Percentiles rank a stretch among this genome's conserved stretches.
phyloP scores from a whole-genome alignment of 2,888 invertebrate species.

The Gastracanthus pulcherrimus region DNA sequence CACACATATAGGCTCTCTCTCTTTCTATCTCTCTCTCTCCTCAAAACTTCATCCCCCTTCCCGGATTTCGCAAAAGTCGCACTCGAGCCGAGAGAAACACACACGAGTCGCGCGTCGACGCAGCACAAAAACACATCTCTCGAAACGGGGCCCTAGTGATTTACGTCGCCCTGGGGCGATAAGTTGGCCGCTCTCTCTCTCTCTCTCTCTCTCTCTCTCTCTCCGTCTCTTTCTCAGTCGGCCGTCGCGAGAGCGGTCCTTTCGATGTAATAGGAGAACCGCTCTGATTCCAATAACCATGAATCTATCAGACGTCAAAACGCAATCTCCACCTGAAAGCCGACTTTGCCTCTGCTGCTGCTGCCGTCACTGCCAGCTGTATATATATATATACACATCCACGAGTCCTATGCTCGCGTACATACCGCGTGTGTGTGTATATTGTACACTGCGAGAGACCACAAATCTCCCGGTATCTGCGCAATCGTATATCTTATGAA shows the following conservation, averaged over 20 bases:
- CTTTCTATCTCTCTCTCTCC: constrained; percentile 7
- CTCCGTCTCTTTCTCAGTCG: constrained; percentile 41
- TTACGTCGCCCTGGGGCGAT: constrained; percentile 71
- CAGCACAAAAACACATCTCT: constrained; percentile 61
- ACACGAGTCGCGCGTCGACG: constrained; percentile 52
- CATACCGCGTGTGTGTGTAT: constrained; percentile 70
- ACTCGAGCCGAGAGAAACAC: background rate
- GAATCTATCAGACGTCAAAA: constrained; percentile 89
- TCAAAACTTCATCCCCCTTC: constrained; percentile 34
- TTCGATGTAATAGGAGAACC: constrained; percentile 66
- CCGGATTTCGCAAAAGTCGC: constrained; percentile 54
- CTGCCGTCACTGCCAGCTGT: constrained; percentile 61
- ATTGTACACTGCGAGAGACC: constrained; percentile 54
- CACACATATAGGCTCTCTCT: background rate
- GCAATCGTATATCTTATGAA: constrained; percentile 65
- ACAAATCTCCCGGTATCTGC: constrained; percentile 71
- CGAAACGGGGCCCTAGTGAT: constrained; percentile 66
- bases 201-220: constrained; percentile 59
- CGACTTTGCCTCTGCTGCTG: no score
- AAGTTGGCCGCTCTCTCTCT: constrained; percentile 59
- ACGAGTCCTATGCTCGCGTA: background rate
- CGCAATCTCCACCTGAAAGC: constrained; percentile 82
- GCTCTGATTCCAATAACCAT: constrained; percentile 86
- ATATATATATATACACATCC: constrained; percentile 7
- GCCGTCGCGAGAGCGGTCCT: background rate